Evolutionary conservation across 2,113 vertebrate genomes (phyloP).

Genomic region (Tylochromis polylepis): DNA sequence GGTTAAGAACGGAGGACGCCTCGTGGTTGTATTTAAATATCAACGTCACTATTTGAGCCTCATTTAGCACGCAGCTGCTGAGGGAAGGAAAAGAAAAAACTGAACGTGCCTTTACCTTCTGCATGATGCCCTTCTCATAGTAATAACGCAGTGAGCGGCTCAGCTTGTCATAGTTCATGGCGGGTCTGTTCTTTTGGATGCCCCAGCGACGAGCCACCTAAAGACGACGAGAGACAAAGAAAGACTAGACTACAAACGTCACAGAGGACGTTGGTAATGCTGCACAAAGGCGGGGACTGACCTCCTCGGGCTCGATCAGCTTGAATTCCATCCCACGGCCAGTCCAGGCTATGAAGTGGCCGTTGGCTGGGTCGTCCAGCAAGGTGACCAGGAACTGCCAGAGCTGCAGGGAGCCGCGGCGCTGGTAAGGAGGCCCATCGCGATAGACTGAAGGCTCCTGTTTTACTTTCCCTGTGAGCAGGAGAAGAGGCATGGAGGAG

Average conservation of each 20-base stretch:
- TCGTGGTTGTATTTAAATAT: not conserved
- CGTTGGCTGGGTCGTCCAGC: conserved; percentile 90
- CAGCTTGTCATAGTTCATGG: conserved; percentile 98
- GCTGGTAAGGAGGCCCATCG: conserved; percentile 90
- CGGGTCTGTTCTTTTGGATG: conserved; percentile 94
- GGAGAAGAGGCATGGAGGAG: not conserved
- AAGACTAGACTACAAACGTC: not conserved
- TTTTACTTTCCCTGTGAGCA: conserved; percentile 84
- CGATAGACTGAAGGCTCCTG: conserved; percentile 88
- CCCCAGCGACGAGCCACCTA: conserved; percentile 96
- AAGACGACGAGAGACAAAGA: not conserved
- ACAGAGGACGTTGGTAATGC: not conserved
- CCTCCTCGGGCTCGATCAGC: conserved; percentile 95
- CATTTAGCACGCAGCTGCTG: not conserved
- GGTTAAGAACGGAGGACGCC: not conserved
- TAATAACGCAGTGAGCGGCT: conserved; percentile 97
- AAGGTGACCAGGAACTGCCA: conserved; percentile 97
- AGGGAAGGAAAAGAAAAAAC: not conserved
- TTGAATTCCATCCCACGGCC: conserved; percentile 98
- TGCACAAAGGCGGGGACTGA: conserved; percentile 32
- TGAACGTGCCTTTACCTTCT: conserved; percentile 82
- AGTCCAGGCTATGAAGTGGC: conserved; percentile 96
- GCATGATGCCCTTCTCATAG: conserved; percentile 99
- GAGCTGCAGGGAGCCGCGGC: conserved; percentile 92
- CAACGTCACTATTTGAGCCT: not conserved